Conservation (phyloP, 2,113 vertebrate genomes). For the Strix uralensis region DNA sequence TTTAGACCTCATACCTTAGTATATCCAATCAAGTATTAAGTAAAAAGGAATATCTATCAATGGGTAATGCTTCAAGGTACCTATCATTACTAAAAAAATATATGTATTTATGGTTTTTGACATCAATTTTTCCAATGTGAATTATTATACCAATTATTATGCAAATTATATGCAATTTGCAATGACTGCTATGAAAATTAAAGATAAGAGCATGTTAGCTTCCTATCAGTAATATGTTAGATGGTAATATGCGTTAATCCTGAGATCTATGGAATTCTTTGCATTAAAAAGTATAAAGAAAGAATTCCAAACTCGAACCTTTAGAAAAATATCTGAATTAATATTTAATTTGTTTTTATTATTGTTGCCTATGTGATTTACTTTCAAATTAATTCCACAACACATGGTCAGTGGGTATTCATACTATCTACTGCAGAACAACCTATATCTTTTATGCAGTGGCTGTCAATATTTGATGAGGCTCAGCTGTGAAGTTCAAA, state of each 20-base stretch:
- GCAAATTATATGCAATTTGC: conserved; percentile 48
- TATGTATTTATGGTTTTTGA: background rate
- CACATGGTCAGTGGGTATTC: background rate
- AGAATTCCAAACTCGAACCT: background rate
- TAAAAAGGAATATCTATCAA: background rate
- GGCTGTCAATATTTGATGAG: background rate
- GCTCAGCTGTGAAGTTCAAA: background rate
- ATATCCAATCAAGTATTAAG: background rate
- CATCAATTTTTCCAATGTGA: conserved; percentile 3
- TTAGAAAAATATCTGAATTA: background rate
- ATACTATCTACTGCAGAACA: background rate
- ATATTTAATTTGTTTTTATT: background rate
- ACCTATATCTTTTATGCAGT: background rate
- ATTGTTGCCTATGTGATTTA: background rate
- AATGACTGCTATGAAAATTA: conserved; percentile 32
- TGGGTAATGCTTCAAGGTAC: background rate
- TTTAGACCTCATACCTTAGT: background rate
- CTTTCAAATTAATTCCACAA: background rate
- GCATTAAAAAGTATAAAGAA: background rate
- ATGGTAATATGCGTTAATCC: conserved; percentile 14
- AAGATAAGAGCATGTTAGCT: conserved; percentile 38
- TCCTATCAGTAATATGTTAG: background rate
- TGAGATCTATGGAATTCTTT: conserved; percentile 3
- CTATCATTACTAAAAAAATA: background rate
- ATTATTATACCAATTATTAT: conserved; percentile 48